Evolutionary conservation across 2,113 vertebrate genomes (phyloP).

Genomic region (Narcine bancroftii): DNA sequence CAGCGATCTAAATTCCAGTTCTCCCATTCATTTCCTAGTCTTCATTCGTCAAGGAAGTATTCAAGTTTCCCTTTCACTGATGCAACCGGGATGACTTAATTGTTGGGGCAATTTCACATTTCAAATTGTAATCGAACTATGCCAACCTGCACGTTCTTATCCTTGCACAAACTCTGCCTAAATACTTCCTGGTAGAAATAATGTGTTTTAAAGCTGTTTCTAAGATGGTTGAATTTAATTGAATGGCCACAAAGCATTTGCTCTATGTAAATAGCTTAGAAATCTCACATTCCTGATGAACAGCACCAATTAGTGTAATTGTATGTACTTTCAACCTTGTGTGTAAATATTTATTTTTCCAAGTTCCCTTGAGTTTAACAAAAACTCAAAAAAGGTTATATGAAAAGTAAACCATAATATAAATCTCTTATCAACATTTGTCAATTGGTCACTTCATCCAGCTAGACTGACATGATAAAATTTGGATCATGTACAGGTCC

Average conservation of each 20-base stretch:
- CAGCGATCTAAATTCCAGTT: background rate
- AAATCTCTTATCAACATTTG: background rate
- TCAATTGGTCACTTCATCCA: background rate
- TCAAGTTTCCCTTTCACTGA: background rate
- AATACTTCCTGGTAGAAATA: background rate
- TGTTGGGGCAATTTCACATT: background rate
- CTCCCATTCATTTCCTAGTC: background rate
- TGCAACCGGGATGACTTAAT: background rate
- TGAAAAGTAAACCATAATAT: background rate
- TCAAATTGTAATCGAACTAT: background rate
- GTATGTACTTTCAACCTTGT: background rate
- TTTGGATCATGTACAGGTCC: background rate
- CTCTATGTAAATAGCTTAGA: background rate
- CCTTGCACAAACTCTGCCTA: background rate
- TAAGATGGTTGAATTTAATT: background rate
- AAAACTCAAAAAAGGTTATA: background rate
- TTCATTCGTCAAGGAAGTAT: background rate
- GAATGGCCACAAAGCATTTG: background rate
- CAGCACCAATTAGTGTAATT: conserved; percentile 16
- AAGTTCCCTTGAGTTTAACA: background rate
- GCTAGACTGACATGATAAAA: background rate
- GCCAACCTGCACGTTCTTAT: background rate
- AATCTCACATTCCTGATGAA: background rate
- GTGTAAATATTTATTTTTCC: conserved; percentile 21
- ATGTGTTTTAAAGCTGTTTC: background rate